phyloP scores from a whole-genome alignment of 1,140 invertebrate species.

The Rhyzopertha dominica region DNA sequence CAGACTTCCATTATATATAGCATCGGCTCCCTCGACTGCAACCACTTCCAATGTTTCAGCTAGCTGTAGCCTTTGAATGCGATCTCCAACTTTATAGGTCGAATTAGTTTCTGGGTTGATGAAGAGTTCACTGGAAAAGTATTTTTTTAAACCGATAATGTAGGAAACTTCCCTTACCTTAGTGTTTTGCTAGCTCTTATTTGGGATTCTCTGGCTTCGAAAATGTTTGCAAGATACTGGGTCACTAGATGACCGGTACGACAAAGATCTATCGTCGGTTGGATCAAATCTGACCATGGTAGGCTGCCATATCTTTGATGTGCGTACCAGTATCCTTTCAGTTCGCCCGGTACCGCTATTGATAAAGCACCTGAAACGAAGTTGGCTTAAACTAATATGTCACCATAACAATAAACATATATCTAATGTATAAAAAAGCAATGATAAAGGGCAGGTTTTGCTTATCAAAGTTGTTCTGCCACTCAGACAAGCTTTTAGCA shows the following conservation, averaged over 20 bases:
- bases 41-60: conserved; percentile 70
- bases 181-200: no score
- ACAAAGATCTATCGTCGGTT: conserved; percentile 73
- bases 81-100: conserved; percentile 62
- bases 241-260: conserved; percentile 65
- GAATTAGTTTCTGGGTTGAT: conserved; percentile 59
- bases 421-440: no score
- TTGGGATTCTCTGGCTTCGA: no score
- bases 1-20: conserved; percentile 63
- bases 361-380: conserved; percentile 72
- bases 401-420: no score
- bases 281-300: conserved; percentile 77
- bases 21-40: conserved; percentile 57
- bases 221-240: conserved; percentile 57
- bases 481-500: no score
- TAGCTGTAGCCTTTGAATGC: conserved; percentile 62
- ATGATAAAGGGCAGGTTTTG: no score
- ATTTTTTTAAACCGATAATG: no score
- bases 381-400: no score
- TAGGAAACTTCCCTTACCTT: no score
- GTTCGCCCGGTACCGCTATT: conserved; percentile 85
- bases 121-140: conserved; percentile 58
- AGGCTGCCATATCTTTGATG: conserved; percentile 76
- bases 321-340: conserved; percentile 78
- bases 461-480: no score